Conservation (phyloP, 2,888 invertebrate genomes). For the Microplitis deprimator region DNA sequence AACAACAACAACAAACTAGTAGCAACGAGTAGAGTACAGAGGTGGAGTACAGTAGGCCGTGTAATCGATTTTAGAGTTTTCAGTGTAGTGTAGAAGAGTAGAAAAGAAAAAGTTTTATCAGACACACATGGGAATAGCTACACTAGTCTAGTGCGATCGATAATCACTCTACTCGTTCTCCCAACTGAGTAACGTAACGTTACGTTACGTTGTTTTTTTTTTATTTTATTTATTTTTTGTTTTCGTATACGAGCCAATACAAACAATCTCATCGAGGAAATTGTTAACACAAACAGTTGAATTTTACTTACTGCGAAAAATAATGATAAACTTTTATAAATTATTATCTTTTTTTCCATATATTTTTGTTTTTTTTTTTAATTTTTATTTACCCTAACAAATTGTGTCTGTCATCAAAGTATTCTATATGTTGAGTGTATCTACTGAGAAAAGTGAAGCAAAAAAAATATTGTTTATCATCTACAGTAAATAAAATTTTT, state of each 20-base stretch:
- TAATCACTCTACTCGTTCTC: background rate
- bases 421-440: conserved; percentile 67
- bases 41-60: conserved; percentile 10
- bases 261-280: background rate
- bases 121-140: conserved; percentile 3
- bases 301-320: background rate
- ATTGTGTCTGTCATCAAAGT: conserved; percentile 72
- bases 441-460: background rate
- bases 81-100: background rate
- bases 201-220: background rate
- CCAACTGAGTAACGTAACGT: background rate
- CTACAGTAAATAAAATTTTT: too few relatives aligned
- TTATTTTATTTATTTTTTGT: conserved; percentile 9
- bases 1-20: background rate
- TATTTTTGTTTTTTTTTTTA: background rate
- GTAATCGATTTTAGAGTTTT: conserved; percentile 8
- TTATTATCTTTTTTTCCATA: conserved; percentile 1
- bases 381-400: conserved; percentile 53
- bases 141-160: background rate
- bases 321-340: background rate
- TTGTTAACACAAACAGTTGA: conserved; percentile 5
- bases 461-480: too few relatives aligned
- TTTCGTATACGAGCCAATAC: background rate
- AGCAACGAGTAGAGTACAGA: background rate
- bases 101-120: conserved; percentile 7